Base-by-base conservation (phyloP, 37 sponge, comb jelly and placozoan species). In the Amphimedon queenslandica region DNA sequence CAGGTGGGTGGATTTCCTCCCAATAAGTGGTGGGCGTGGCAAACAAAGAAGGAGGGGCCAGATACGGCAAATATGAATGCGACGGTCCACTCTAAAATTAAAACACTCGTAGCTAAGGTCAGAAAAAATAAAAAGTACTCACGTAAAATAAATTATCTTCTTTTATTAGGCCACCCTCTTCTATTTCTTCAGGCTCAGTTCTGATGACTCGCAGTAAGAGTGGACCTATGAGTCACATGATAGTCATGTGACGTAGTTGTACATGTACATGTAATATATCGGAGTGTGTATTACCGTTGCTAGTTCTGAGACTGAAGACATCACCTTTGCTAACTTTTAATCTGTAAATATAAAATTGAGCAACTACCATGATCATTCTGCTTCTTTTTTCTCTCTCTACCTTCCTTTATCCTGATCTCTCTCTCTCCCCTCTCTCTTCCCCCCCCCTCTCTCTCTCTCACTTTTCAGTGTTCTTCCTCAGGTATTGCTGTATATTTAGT, bases 1-100 rank as follows among this genome's bases (percentile, higher is more conserved):
- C 90, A 2, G 83, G 71, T 16, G 84, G 90, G 4, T 25, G 56
- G 27, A 63, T 33, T 23, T 38, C 29, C 18, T 73, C 55, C 58
- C 79, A 89, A 75, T 72, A 79, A 35, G 34, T 31, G 31, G 67
- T 32, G 29, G 71, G 30, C 16, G 57, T 34, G 28, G 21, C 32
- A 1, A 43, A 40, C 38, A 33, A 10, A 23, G 66, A 77, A 8
- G 80, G 80, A 25, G 85, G 80, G 10, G 67, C 61, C 8, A 25
- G 21, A n/a, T 60, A 5, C 5, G 27, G 27, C 8, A 11, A 25
- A 60, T n/a, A 60, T 6, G 24, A n/a, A n/a, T 60, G 61, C 8
- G 61, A 11, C 8, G 8, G 21, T 25, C 61, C 27, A 11, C 8
- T 60, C 61, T 60, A 11, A 60, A 60, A 60, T 6, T 6, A 60